Base-by-base conservation (phyloP, 2,888 invertebrate genomes). In the Ferrisia virgata region DNA sequence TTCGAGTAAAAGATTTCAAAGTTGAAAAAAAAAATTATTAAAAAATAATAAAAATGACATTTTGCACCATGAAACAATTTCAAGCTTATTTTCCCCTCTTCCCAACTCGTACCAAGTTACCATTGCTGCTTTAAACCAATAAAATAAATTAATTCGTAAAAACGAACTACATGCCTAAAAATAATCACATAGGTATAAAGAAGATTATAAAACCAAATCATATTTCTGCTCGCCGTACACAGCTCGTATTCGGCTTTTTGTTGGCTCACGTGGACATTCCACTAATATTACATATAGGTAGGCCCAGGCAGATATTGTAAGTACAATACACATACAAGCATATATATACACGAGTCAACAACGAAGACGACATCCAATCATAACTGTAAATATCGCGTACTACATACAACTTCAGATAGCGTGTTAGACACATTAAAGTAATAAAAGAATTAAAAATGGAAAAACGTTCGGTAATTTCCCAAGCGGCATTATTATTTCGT, bases 401-500 rank as follows among this genome's bases (percentile, higher is more conserved):
- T 47, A 28, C 58, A 28, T 28, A 28, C 58, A 64, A 64, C 58
- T 64, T 64, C 25, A 64, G 58, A 64, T 64, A 64, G 58, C 58
- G 58, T 64, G 58, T 64, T 64, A 79, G 79, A 79, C 79, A 79
- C 79, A 79, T 79, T 79, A 79, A 40, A 43, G 79, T 43, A 43
- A 79, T 40, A 79, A 79, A 79, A 39, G 79, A 79, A 79, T 79
- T 43, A 79, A 79, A 79, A 79, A 79, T 79, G 39, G 43, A 79
- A 79, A 79, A 79, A 79, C 39, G 79, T 79, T 43, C 13, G 79
- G 43, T 79, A 79, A 79, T 79, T 79, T 79, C 79, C 79, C 79
- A 79, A 79, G 79, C 79, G 79, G 43, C 79, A 28, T 79, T 79
- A 79, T 79, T 79, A 79, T 43, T 79, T 79, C 40, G 79, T 79